Percentiles rank a stretch among this genome's conserved stretches.
These are phyloP conservation scores for Pionites leucogaster DNA, from an alignment of 2,113 vertebrate genomes.

Conservation along the genomic window DNA sequence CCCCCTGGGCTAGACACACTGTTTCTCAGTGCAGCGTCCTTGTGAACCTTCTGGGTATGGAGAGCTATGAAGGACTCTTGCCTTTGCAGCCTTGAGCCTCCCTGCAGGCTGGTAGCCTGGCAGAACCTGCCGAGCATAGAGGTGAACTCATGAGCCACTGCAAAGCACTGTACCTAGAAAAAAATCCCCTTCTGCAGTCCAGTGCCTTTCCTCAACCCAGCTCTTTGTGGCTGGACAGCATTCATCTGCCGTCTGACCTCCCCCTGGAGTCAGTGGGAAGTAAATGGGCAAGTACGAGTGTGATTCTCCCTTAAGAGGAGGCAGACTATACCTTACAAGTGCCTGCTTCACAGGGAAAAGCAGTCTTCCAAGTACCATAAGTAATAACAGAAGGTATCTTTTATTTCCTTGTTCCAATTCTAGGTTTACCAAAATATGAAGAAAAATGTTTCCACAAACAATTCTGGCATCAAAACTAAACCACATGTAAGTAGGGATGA, in stretches of 20 bases:
- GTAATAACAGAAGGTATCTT: neutral
- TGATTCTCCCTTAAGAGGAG: neutral
- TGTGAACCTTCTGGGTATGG: neutral
- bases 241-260: neutral
- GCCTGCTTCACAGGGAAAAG: neutral
- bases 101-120: neutral
- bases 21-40: neutral
- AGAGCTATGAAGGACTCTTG: neutral
- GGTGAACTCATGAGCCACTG: neutral
- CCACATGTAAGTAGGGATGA: neutral
- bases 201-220: neutral
- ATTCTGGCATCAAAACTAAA: slow-evolving; percentile 32
- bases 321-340: neutral
- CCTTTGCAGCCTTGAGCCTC: neutral
- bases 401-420: neutral
- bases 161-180: neutral
- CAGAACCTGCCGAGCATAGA: neutral
- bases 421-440: slow-evolving; percentile 69
- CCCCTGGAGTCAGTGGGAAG: neutral
- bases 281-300: neutral
- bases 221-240: neutral
- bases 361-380: neutral
- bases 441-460: neutral
- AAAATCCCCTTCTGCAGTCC: neutral
- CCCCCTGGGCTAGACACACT: neutral